Evolutionary conservation across 1,140 invertebrate genomes (phyloP).

Genomic region (Drosophila ananassae): DNA sequence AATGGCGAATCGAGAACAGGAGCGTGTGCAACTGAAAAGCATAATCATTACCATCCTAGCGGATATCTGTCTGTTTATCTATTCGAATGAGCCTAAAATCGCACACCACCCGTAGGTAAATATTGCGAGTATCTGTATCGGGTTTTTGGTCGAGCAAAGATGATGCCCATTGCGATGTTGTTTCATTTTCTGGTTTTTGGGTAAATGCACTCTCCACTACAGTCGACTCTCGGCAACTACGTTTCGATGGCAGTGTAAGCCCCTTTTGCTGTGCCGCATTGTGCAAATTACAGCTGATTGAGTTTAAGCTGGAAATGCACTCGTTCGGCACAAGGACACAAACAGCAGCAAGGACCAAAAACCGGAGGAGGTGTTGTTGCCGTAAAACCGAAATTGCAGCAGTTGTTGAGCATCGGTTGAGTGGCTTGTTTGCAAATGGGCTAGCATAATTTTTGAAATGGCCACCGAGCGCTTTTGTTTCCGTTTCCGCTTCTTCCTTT

Average conservation of each 20-base stretch:
- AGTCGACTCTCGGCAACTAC: slow-evolving; percentile 1
- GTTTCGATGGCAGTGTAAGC: slow-evolving; percentile 49
- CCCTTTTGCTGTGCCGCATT: slow-evolving; percentile 54
- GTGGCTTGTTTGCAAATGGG: slow-evolving; percentile 78
- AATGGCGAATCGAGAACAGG: not conserved
- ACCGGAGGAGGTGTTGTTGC: slow-evolving; percentile 6
- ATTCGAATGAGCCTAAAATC: slow-evolving; percentile 15
- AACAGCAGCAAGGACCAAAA: slow-evolving; percentile 7
- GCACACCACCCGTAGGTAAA: not conserved
- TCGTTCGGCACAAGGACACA: slow-evolving; percentile 24
- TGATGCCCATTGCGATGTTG: slow-evolving; percentile 28
- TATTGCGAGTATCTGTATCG: slow-evolving; percentile 10
- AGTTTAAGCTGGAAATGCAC: slow-evolving; percentile 61
- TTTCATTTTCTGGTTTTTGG: slow-evolving; percentile 10
- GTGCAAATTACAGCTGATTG: slow-evolving; percentile 72
- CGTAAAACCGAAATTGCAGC: slow-evolving; percentile 48
- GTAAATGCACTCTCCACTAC: slow-evolving; percentile 15
- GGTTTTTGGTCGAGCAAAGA: slow-evolving; percentile 28
- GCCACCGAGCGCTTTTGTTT: slow-evolving; percentile 40
- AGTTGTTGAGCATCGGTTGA: slow-evolving; percentile 50
- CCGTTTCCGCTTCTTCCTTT: slow-evolving; percentile 6
- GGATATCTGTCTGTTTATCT: slow-evolving; percentile 33
- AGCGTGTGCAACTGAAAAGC: slow-evolving; percentile 21
- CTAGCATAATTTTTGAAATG: slow-evolving; percentile 65
- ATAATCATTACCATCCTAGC: slow-evolving; percentile 45